Base-by-base conservation (phyloP, 2,113 vertebrate species). In the Eupsittula cactorum region DNA sequence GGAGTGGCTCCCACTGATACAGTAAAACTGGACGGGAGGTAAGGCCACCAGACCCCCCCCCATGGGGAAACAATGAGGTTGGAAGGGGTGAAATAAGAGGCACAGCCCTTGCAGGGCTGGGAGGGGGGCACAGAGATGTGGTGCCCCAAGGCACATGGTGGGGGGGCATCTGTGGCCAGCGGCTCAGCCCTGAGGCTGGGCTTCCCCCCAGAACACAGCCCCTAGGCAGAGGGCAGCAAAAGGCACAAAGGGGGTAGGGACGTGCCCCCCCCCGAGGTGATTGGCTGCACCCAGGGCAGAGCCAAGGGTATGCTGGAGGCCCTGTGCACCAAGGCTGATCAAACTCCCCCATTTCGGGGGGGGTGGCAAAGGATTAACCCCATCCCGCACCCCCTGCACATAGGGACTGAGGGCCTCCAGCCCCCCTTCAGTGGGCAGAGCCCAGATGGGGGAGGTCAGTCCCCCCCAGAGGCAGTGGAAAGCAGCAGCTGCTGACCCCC, bases 401-500 rank as follows among this genome's bases (percentile, higher is more conserved):
- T 0, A 55, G 57, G 19, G 57, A 24, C 42, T 3, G 2, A 87
- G 52, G 67, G 52, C 57, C 0, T 1, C 35, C 57, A 89, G 69
- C 47, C 65, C 29, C 52, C 31, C 55, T 19, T 19, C 12, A 46
- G 62, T 42, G 70, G 65, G 84, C 81, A 78, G 64, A 83, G 41
- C n/a, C 55, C 6, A 15, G 47, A 28, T n/a, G 20, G 50, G 80
- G 42, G 10, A 16, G 29, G 27, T 12, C 28, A 62, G 6, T 64
- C 12, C 60, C 73, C 59, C 60, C 17, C 12, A 69, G 82, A 94
- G 90, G 93, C 95, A 96, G 93, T 91, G 95, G 74, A 93, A 95
- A 93, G 85, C 93, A 95, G 95, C 93, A 91, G 78, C 78, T 85
- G 92, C 84, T 82, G 87, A 82, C 35, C 78, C 68, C 68, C 37